These are phyloP conservation scores for Anorthoa munda DNA, from an alignment of 2,888 invertebrate genomes.

Conservation along the genomic window DNA sequence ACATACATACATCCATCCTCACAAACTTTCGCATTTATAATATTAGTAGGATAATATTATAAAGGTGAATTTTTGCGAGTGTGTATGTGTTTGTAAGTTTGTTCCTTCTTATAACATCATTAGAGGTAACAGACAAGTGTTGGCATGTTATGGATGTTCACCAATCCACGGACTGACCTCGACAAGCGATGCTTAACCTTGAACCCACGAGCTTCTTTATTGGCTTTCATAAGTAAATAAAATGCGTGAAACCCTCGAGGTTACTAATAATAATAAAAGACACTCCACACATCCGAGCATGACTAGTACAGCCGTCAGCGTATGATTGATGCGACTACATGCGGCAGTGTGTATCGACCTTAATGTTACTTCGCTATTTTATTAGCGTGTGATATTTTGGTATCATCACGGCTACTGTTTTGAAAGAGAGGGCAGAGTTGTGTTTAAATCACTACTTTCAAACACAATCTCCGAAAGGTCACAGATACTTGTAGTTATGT, in stretches of 20 bases:
- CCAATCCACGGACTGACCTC: background rate
- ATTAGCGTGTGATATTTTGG: conserved; percentile 28
- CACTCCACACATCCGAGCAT: conserved; percentile 39
- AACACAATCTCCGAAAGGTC: too few species aligned
- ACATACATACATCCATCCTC: too few species aligned
- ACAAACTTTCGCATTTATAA: too few species aligned
- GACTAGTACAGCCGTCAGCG: conserved; percentile 53
- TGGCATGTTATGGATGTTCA: too few species aligned
- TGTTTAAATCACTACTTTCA: background rate
- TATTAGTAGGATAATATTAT: too few species aligned
- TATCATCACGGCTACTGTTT: background rate
- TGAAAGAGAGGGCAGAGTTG: background rate
- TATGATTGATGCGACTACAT: conserved; percentile 63
- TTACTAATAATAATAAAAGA: conserved; percentile 49
- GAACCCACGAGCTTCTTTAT: background rate
- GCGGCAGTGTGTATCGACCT: conserved; percentile 52
- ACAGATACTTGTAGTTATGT: too few species aligned
- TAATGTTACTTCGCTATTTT: conserved; percentile 55
- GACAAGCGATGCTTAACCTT: background rate
- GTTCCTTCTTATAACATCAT: too few species aligned
- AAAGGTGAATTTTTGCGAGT: too few species aligned
- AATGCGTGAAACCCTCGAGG: conserved; percentile 8
- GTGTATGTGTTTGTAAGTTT: too few species aligned
- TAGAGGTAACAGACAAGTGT: too few species aligned
- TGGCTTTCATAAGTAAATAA: background rate